phyloP scores from a whole-genome alignment of 1,140 invertebrate genomes.

The Papilio aristodemus region DNA sequence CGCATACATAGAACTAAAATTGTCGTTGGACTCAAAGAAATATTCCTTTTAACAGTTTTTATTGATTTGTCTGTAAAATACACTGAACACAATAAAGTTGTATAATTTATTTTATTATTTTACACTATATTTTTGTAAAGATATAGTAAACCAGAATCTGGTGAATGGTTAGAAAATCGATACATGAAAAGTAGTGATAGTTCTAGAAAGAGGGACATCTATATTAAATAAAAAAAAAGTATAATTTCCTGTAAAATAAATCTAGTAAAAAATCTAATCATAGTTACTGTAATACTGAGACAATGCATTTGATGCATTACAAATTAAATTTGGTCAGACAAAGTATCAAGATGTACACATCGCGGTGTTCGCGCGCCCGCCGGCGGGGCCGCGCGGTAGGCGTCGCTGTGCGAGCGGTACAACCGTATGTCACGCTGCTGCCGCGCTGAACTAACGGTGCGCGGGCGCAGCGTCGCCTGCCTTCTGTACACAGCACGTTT shows the following conservation, averaged over 20 bases:
- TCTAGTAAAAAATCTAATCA: too few species aligned
- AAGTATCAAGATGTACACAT: slow-evolving; percentile 44
- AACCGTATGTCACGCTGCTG: slow-evolving; percentile 30
- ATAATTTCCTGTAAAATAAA: not conserved
- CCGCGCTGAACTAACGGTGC: slow-evolving; percentile 54
- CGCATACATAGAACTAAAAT: not conserved
- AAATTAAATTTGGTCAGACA: slow-evolving; percentile 32
- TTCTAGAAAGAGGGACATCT: too few species aligned
- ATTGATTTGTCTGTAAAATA: not conserved
- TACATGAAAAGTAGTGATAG: too few species aligned
- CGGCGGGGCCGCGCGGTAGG: slow-evolving; percentile 45
- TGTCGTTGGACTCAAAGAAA: not conserved
- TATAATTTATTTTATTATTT: not conserved
- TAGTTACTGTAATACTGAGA: too few species aligned
- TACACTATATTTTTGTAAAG: too few species aligned
- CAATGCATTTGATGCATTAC: not conserved
- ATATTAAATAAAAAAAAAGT: too few species aligned
- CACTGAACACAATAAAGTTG: not conserved
- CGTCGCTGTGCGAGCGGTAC: slow-evolving; percentile 43
- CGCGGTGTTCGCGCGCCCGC: slow-evolving; percentile 37
- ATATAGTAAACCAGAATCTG: too few species aligned
- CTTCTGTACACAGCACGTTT: slow-evolving; percentile 47
- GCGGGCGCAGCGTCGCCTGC: slow-evolving; percentile 49
- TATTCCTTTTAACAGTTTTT: not conserved
- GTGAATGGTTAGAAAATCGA: too few species aligned